A percentile compares a stretch with the other conserved stretches of the same genome.
Conservation (phyloP, 2,888 invertebrate species). For the Rhopalosiphum nymphaeae region DNA sequence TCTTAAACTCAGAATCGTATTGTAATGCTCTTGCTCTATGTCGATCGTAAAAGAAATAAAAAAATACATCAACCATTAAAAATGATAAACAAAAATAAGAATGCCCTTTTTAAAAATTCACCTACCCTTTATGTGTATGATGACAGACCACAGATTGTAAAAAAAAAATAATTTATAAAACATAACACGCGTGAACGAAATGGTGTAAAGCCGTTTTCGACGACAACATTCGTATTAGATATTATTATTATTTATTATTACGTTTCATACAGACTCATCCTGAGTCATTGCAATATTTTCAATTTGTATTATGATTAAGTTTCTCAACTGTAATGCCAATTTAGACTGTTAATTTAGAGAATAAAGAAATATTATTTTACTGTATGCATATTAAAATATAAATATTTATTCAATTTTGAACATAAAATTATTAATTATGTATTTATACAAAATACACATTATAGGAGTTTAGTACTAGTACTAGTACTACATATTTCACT, state of each 20-base stretch:
- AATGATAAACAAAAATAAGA: constrained; percentile 11
- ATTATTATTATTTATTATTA: background rate
- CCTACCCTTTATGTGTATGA: constrained; percentile 5
- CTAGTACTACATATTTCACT: background rate
- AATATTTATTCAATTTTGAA: no score
- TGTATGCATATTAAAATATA: no score
- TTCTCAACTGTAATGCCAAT: background rate
- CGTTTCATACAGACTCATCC: background rate
- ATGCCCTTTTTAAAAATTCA: background rate
- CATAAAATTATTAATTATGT: no score
- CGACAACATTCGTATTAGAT: background rate
- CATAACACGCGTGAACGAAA: constrained; percentile 33
- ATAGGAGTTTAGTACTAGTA: background rate
- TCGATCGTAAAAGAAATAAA: constrained; percentile 22
- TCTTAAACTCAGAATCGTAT: constrained; percentile 38
- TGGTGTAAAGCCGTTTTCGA: constrained; percentile 9
- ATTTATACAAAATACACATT: background rate
- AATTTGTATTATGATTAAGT: background rate
- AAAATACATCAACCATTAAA: constrained; percentile 30
- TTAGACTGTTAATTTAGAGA: background rate
- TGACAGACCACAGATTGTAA: constrained; percentile 36
- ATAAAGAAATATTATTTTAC: background rate
- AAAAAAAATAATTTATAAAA: background rate
- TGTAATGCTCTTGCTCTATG: constrained; percentile 6
- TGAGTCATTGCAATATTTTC: background rate